phyloP scores from a whole-genome alignment of 1,140 invertebrate genomes.

The Bemisia tabaci region DNA sequence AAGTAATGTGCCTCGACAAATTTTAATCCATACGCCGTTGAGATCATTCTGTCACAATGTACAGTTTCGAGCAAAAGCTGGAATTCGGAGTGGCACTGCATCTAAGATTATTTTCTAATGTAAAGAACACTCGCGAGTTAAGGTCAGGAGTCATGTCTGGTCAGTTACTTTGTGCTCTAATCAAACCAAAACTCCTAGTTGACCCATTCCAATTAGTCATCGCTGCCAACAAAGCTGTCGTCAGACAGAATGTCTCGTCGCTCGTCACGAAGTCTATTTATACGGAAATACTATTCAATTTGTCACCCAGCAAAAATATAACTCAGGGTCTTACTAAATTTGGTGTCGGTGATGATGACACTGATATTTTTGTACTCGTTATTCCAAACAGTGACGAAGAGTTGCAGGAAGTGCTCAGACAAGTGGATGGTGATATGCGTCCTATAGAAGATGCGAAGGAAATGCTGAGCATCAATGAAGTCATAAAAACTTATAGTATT shows the following conservation, averaged over 20 bases:
- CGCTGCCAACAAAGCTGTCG: conserved; percentile 50
- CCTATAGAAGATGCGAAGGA: conserved; percentile 32
- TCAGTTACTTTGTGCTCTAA: conserved; percentile 28
- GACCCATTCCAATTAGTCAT: conserved; percentile 49
- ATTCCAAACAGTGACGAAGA: conserved; percentile 25
- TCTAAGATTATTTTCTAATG: not conserved
- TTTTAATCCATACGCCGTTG: no score
- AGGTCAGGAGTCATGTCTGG: not conserved
- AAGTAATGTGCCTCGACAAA: no score
- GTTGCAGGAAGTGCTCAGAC: conserved; percentile 27
- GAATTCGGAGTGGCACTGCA: not conserved
- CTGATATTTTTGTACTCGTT: conserved; percentile 40
- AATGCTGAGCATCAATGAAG: conserved; percentile 32
- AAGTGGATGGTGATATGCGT: conserved; percentile 36
- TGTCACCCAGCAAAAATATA: conserved; percentile 54
- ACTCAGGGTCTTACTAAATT: conserved; percentile 46
- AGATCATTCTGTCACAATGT: no score
- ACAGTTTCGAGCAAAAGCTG: not conserved
- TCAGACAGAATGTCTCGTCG: conserved; percentile 33
- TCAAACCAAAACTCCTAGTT: conserved; percentile 44
- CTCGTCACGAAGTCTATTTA: conserved; percentile 45
- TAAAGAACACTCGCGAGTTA: not conserved
- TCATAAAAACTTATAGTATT: conserved; percentile 44
- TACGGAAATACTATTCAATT: conserved; percentile 51
- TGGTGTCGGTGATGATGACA: conserved; percentile 41